These are phyloP conservation scores for Lasiommata megera DNA, from an alignment of 2,888 invertebrate genomes.

Conservation along the genomic window DNA sequence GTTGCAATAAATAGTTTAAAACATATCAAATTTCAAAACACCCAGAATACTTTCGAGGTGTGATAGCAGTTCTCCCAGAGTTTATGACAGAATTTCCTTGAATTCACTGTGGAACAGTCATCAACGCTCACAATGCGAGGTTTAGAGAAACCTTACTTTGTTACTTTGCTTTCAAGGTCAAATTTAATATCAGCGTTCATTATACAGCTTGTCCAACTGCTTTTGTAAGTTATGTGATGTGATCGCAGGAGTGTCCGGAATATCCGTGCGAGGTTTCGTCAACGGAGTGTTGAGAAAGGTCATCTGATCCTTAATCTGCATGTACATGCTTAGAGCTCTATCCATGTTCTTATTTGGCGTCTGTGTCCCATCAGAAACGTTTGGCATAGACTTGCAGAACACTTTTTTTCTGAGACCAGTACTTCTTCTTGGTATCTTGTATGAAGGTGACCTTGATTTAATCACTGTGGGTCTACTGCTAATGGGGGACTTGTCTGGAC, in stretches of 20 bases:
- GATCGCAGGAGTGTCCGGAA: constrained; percentile 57
- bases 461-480: constrained; percentile 49
- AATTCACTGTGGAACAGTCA: too few species aligned
- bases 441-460: constrained; percentile 59
- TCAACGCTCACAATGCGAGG: too few species aligned
- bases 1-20: too few species aligned
- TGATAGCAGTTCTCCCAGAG: too few species aligned
- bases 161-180: too few species aligned
- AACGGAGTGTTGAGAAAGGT: constrained; percentile 63
- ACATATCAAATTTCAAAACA: too few species aligned
- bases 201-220: constrained; percentile 65
- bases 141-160: too few species aligned
- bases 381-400: constrained; percentile 58
- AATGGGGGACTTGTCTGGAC: constrained; percentile 36
- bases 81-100: too few species aligned
- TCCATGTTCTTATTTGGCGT: constrained; percentile 51
- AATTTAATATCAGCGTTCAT: constrained; percentile 35
- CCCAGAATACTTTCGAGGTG: too few species aligned
- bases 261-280: constrained; percentile 37
- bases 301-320: constrained; percentile 67
- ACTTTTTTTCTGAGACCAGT: constrained; percentile 56
- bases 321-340: constrained; percentile 59
- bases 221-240: constrained; percentile 66
- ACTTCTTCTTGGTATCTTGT: constrained; percentile 65
- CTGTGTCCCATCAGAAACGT: constrained; percentile 42